Percentiles rank a stretch among this genome's conserved stretches.
phyloP scores from a whole-genome alignment of 2,113 vertebrate genomes.

The Antechinus flavipes region DNA sequence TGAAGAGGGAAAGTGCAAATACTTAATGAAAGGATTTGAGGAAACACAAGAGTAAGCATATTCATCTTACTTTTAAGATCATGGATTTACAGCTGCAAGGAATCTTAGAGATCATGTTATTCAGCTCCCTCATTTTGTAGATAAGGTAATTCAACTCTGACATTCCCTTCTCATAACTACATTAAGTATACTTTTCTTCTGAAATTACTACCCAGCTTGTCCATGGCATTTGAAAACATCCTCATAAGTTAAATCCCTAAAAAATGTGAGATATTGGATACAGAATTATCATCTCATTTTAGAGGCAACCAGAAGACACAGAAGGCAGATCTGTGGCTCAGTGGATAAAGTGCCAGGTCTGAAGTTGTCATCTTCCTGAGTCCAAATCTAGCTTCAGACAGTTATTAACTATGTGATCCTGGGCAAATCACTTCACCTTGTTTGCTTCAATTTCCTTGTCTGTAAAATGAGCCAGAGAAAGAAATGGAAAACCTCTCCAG shows the following conservation, averaged over 20 bases:
- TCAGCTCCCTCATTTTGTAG: neutral
- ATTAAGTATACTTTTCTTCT: neutral
- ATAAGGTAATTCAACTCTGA: neutral
- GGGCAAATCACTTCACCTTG: neutral
- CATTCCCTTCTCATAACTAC: neutral
- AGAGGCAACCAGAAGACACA: neutral
- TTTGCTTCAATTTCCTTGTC: neutral
- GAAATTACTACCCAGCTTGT: neutral
- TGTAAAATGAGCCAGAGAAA: neutral
- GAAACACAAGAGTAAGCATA: neutral
- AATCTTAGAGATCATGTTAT: neutral
- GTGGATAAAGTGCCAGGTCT: neutral
- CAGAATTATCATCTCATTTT: neutral
- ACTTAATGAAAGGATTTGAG: neutral
- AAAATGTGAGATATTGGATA: neutral
- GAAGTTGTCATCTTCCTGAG: neutral
- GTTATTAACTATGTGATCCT: neutral
- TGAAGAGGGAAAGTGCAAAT: neutral
- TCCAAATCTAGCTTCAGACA: neutral
- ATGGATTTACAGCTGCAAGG: neutral
- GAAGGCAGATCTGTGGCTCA: neutral
- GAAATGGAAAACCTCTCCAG: neutral
- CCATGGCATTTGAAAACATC: neutral
- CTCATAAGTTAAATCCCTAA: neutral
- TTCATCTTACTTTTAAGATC: neutral